A percentile compares a stretch with the other conserved stretches of the same genome.
These are phyloP conservation scores for Chrysopilus asiliformis DNA, from an alignment of 2,888 invertebrate species.

Conservation along the genomic window DNA sequence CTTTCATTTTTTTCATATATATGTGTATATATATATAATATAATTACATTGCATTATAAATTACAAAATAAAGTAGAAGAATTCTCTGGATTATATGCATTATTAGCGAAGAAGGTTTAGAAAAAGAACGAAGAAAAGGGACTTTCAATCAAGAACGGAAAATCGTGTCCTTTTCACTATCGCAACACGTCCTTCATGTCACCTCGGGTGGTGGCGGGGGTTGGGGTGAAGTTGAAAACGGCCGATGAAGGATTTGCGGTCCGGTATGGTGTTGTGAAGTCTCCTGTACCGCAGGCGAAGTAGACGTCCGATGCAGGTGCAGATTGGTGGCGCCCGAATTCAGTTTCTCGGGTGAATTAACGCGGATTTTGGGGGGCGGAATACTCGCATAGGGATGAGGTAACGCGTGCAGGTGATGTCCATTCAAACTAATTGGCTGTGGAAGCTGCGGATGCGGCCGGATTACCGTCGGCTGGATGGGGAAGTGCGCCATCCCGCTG, in stretches of 20 bases:
- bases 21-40: no score
- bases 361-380: constrained; percentile 32
- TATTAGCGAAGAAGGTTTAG: no score
- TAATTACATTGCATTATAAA: constrained; percentile 12
- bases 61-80: constrained; percentile 9
- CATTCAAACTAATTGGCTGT: constrained; percentile 26
- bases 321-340: constrained; percentile 28
- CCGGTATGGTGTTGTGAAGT: constrained; percentile 23
- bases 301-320: constrained; percentile 11
- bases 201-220: constrained; percentile 29
- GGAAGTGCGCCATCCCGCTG: constrained; percentile 34
- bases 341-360: constrained; percentile 35
- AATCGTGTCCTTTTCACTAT: constrained; percentile 1
- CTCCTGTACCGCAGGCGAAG: constrained; percentile 16
- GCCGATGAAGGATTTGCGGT: constrained; percentile 28
- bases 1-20: no score
- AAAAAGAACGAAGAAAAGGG: constrained; percentile 1
- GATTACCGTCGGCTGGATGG: constrained; percentile 34
- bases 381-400: constrained; percentile 24
- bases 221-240: constrained; percentile 35
- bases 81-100: no score
- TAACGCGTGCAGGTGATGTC: constrained; percentile 17
- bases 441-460: constrained; percentile 35
- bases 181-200: constrained; percentile 27
- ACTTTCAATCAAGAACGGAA: not conserved